A percentile compares a stretch with the other conserved stretches of the same genome.
phyloP scores from a whole-genome alignment of 2,113 vertebrate species.

The Sinocyclocheilus anophthalmus region DNA sequence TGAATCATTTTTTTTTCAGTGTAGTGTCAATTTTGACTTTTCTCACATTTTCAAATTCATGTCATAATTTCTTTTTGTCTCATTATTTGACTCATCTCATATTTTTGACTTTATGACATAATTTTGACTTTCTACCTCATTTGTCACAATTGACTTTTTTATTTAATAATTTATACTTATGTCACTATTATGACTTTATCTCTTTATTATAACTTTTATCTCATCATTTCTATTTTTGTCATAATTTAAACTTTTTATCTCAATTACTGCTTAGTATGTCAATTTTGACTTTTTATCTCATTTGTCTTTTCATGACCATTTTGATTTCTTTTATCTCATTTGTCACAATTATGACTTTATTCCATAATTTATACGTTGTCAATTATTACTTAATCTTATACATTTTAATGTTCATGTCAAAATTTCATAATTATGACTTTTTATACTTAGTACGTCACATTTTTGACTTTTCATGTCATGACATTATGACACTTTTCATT shows the following conservation, averaged over 20 bases:
- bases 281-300: too few species aligned
- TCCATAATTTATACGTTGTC: too few species aligned
- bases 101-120: neutral
- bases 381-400: too few species aligned
- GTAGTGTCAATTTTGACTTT: neutral
- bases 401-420: neutral
- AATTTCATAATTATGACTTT: neutral
- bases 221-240: neutral
- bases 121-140: neutral
- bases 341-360: neutral
- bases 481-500: neutral
- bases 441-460: neutral
- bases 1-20: too few species aligned
- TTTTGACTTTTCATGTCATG: neutral
- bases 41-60: neutral
- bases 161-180: neutral
- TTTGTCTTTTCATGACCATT: neutral
- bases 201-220: neutral
- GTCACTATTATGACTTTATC: neutral
- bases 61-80: too few species aligned
- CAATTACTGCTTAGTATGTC: neutral
- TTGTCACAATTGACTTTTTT: neutral
- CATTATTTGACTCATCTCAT: neutral
- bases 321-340: neutral
- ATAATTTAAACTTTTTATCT: neutral